Conservation (phyloP, 2,797 vertebrate genomes). For the Liasis olivaceus region DNA sequence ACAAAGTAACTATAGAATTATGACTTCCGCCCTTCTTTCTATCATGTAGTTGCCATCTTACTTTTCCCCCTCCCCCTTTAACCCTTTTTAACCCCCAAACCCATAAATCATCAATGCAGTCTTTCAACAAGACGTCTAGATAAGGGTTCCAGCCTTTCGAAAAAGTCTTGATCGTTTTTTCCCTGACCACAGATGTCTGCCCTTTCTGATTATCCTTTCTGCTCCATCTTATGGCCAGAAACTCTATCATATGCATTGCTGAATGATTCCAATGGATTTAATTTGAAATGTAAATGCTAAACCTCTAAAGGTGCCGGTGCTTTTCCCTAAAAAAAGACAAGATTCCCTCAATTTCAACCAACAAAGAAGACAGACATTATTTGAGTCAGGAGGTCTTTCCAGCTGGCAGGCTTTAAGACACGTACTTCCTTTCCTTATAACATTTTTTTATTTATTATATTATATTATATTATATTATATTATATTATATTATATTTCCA, state of each 20-base stretch:
- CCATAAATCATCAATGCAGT: background rate
- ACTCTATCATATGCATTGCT: background rate
- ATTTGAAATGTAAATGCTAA: background rate
- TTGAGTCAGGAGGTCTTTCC: background rate
- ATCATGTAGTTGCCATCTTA: background rate
- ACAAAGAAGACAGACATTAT: too few species aligned
- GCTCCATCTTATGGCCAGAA: background rate
- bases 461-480: too few species aligned
- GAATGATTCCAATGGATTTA: background rate
- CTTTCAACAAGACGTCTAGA: background rate
- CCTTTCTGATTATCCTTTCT: background rate
- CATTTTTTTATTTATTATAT: too few species aligned
- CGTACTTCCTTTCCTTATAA: too few species aligned
- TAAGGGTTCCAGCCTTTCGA: background rate
- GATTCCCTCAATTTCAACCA: background rate
- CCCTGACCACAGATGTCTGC: background rate
- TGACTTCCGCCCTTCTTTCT: background rate
- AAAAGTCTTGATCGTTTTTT: background rate
- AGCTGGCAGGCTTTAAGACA: background rate
- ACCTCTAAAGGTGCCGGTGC: background rate
- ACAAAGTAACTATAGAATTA: too few species aligned
- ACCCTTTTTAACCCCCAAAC: background rate
- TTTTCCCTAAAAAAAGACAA: background rate
- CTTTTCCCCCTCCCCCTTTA: background rate
- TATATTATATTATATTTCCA: background rate